phyloP scores from a whole-genome alignment of 2,888 invertebrate genomes.

The Capitulum mitella region DNA sequence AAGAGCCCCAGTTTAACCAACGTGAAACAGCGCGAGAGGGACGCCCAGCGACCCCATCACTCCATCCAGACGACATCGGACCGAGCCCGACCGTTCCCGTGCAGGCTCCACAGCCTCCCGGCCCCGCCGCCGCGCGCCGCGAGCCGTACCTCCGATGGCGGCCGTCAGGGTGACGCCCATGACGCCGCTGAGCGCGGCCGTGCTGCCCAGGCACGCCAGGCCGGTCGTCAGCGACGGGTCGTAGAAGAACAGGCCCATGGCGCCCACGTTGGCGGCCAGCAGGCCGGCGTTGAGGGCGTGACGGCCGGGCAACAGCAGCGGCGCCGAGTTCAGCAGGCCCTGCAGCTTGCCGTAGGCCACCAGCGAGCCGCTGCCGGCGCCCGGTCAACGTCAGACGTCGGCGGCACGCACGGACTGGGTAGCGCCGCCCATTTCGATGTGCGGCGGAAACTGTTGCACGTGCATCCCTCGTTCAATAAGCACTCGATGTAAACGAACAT shows the following conservation, averaged over 20 bases:
- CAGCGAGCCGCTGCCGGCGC: slow-evolving; percentile 61
- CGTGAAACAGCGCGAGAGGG: too few relatives aligned
- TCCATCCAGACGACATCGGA: too few relatives aligned
- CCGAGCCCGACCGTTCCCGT: too few relatives aligned
- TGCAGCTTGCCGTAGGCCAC: slow-evolving; percentile 87
- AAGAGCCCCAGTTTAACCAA: too few relatives aligned
- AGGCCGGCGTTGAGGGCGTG: slow-evolving; percentile 66
- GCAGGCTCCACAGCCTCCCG: too few relatives aligned
- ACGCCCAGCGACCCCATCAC: too few relatives aligned
- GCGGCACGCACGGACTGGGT: too few relatives aligned
- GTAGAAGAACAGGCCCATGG: slow-evolving; percentile 61
- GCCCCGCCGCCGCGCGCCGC: too few relatives aligned
- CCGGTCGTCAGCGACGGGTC: slow-evolving; percentile 60
- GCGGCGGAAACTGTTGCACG: too few relatives aligned
- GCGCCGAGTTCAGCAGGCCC: slow-evolving; percentile 68
- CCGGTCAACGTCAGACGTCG: background rate
- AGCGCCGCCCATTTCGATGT: too few relatives aligned
- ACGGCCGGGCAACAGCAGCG: slow-evolving; percentile 70
- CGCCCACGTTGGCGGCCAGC: slow-evolving; percentile 61
- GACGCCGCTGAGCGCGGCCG: slow-evolving; percentile 65
- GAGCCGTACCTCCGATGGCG: slow-evolving; percentile 77
- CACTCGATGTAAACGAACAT: too few relatives aligned
- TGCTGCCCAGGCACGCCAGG: slow-evolving; percentile 63
- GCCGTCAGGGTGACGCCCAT: slow-evolving; percentile 82
- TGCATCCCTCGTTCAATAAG: too few relatives aligned